These are phyloP conservation scores for Acrobasis suavella DNA, from an alignment of 2,888 invertebrate genomes.

Conservation along the genomic window DNA sequence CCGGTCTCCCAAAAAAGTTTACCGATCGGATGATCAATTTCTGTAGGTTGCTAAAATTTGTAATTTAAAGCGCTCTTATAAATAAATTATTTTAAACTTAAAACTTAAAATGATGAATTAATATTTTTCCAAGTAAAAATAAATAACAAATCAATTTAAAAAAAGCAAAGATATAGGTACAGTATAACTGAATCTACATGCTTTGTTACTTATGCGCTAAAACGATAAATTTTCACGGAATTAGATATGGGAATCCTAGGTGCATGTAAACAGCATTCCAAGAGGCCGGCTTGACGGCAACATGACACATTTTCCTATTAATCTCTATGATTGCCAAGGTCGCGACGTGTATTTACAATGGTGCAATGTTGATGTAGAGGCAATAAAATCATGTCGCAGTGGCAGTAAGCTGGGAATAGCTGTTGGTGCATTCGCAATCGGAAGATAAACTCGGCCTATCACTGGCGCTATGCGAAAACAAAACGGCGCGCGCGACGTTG, in stretches of 20 bases:
- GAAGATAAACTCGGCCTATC: conserved; percentile 77
- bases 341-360: conserved; percentile 51
- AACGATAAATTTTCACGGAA: conserved; percentile 3
- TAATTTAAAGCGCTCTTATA: too few species aligned
- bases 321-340: conserved; percentile 49
- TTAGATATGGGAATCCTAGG: background rate
- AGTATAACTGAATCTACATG: background rate
- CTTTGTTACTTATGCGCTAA: background rate
- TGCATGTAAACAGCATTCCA: conserved; percentile 6
- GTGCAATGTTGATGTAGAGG: conserved; percentile 46
- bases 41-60: too few species aligned
- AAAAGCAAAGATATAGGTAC: background rate
- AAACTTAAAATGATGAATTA: too few species aligned
- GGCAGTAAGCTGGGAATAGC: conserved; percentile 65
- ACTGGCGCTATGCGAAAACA: conserved; percentile 72
- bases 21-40: too few species aligned
- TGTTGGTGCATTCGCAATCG: conserved; percentile 75
- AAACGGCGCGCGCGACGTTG: conserved; percentile 72
- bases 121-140: too few species aligned
- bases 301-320: conserved; percentile 33
- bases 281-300: background rate
- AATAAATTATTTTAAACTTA: too few species aligned
- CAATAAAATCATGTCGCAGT: conserved; percentile 59
- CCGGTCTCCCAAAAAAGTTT: too few species aligned
- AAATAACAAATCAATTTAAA: background rate